phyloP scores from a whole-genome alignment of 2,113 vertebrate genomes.

The Chrysemys picta region DNA sequence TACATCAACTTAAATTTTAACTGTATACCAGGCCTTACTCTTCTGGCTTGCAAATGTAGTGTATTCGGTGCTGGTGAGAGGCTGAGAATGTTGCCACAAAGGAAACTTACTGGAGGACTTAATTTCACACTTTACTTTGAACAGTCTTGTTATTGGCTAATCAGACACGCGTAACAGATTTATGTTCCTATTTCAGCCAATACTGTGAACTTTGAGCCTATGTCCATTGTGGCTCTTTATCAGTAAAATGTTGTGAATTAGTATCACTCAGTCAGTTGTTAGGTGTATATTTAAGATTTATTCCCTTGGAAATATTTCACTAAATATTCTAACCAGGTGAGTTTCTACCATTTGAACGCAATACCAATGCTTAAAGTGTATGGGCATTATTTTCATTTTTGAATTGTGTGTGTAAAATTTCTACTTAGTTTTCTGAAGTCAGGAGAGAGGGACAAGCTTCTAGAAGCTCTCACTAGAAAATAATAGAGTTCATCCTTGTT shows the following conservation, averaged over 20 bases:
- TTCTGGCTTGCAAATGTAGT: not conserved
- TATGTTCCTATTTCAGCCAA: not conserved
- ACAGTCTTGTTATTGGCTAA: not conserved
- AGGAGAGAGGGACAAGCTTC: not conserved
- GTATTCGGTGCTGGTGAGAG: not conserved
- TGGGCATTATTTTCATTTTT: not conserved
- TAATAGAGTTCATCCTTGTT: not conserved
- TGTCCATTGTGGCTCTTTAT: not conserved
- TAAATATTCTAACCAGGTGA: not conserved
- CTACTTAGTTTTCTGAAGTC: not conserved
- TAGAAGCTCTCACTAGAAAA: conserved; percentile 39
- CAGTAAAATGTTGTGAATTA: not conserved
- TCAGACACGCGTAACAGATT: not conserved
- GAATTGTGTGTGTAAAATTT: not conserved
- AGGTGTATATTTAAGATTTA: not conserved
- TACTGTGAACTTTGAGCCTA: not conserved
- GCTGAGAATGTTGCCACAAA: not conserved
- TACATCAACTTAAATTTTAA: not conserved
- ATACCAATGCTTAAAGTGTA: not conserved
- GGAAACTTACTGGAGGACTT: not conserved
- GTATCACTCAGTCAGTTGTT: not conserved
- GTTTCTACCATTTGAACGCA: not conserved
- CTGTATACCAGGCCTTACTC: not conserved
- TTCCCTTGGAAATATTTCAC: not conserved
- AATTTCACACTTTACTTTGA: not conserved